Evolutionary conservation across 1,140 invertebrate genomes (phyloP).

Genomic region (Anagrus nilaparvatae): DNA sequence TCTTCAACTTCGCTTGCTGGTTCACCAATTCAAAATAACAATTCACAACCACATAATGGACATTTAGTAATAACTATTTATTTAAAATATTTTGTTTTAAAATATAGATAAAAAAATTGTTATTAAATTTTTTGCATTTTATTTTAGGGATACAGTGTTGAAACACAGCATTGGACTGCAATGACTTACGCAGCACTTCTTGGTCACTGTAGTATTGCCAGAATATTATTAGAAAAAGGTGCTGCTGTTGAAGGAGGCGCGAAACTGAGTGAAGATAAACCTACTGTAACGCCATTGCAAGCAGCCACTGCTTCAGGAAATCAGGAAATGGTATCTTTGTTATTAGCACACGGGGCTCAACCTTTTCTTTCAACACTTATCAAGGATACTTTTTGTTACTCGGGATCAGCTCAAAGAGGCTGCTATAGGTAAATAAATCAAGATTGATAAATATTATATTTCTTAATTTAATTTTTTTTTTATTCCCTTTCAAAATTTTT

Average conservation of each 20-base stretch:
- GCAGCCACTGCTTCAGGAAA: constrained; percentile 73
- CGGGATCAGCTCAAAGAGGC: constrained; percentile 70
- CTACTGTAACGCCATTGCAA: constrained; percentile 77
- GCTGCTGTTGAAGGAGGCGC: constrained; percentile 80
- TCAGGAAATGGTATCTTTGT: constrained; percentile 65
- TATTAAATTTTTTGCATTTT: background rate
- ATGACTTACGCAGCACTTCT: constrained; percentile 58
- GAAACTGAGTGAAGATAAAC: constrained; percentile 67
- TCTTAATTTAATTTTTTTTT: background rate
- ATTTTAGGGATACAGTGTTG: constrained; percentile 46
- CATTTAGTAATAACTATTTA: constrained; percentile 1
- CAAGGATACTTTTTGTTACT: constrained; percentile 74
- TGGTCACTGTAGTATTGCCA: constrained; percentile 46
- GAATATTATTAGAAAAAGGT: constrained; percentile 62
- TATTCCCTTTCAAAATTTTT: constrained; percentile 16
- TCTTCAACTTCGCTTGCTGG: constrained; percentile 20
- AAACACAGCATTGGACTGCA: constrained; percentile 70
- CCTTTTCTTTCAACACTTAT: constrained; percentile 76
- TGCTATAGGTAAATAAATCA: constrained; percentile 52
- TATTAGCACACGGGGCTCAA: constrained; percentile 74
- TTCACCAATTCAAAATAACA: constrained; percentile 15
- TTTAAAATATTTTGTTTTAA: background rate
- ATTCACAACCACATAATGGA: constrained; percentile 18
- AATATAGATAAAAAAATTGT: too few species aligned
- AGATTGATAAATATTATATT: background rate